A percentile compares a stretch with the other conserved stretches of the same genome.
Conservation (phyloP, 2,113 vertebrate species). For the Mesembrinibis cayennensis region DNA sequence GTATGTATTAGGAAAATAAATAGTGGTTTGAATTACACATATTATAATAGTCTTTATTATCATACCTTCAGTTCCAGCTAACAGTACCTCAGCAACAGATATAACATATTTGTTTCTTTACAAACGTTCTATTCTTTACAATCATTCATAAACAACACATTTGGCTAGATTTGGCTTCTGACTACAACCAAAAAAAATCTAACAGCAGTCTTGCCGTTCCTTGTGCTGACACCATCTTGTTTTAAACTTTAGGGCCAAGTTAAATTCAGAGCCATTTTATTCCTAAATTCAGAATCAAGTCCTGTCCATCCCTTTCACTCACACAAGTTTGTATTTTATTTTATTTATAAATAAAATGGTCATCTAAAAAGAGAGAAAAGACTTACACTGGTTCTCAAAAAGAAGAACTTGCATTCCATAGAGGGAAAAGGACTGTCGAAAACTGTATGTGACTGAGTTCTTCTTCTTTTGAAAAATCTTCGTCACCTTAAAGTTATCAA, state of each 20-base stretch:
- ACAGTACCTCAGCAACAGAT: not conserved
- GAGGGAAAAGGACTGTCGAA: constrained; percentile 95
- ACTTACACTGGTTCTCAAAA: constrained; percentile 97
- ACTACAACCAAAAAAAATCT: not conserved
- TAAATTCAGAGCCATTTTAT: not conserved
- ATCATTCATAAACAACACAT: not conserved
- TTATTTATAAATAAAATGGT: not conserved
- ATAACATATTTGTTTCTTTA: not conserved
- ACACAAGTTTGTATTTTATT: not conserved
- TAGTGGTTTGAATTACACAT: not conserved
- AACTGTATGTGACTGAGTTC: constrained; percentile 96
- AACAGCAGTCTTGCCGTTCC: not conserved
- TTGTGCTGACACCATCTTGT: not conserved
- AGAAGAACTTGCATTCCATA: constrained; percentile 96
- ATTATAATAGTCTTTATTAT: not conserved
- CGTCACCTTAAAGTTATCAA: constrained; percentile 82
- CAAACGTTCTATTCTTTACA: not conserved
- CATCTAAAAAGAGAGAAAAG: not conserved
- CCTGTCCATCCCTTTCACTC: not conserved
- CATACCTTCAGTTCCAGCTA: not conserved
- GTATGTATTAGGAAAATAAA: not conserved
- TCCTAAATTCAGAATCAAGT: not conserved
- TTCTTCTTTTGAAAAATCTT: constrained; percentile 99
- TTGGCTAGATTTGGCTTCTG: not conserved
- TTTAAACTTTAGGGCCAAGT: not conserved